Conservation (phyloP, 1,140 invertebrate species). For the Bombus huntii region DNA sequence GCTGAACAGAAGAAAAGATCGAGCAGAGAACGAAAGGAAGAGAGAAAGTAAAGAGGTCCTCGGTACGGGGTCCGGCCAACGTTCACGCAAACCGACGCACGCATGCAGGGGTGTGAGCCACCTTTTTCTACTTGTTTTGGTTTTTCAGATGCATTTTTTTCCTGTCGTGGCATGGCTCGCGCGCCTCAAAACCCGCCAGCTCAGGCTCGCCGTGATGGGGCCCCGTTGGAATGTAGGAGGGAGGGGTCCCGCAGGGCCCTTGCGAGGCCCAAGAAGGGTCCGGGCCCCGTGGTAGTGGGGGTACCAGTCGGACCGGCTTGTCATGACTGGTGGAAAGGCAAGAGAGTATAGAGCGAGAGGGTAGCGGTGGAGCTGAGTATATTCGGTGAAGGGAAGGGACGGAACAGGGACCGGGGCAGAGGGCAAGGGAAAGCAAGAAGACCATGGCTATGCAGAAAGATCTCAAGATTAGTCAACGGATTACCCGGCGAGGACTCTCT, state of each 20-base stretch:
- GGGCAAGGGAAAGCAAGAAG: conserved; percentile 41
- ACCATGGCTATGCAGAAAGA: conserved; percentile 73
- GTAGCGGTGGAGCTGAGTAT: conserved; percentile 50
- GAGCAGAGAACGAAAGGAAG: conserved; percentile 1
- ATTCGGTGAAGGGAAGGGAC: conserved; percentile 36
- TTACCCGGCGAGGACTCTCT: conserved; percentile 15
- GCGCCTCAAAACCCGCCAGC: conserved; percentile 71
- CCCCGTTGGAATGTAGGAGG: conserved; percentile 72
- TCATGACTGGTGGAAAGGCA: conserved; percentile 56
- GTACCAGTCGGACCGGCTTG: conserved; percentile 77
- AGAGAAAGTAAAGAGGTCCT: neutral
- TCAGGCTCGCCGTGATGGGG: conserved; percentile 68
- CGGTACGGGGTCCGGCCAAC: neutral
- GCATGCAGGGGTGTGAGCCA: conserved; percentile 59
- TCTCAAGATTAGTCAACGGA: conserved; percentile 72
- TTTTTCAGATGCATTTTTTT: conserved; percentile 75
- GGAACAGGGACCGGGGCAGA: conserved; percentile 20
- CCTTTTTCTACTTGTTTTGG: conserved; percentile 74
- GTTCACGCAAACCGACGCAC: conserved; percentile 51
- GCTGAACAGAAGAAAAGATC: neutral
- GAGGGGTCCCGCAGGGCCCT: conserved; percentile 63
- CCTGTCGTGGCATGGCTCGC: conserved; percentile 69
- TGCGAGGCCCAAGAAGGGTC: conserved; percentile 68
- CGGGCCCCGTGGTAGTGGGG: conserved; percentile 51
- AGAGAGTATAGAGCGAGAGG: conserved; percentile 50